Evolutionary conservation across 2,797 vertebrate species (phyloP).

Genomic region (Argya squamiceps): DNA sequence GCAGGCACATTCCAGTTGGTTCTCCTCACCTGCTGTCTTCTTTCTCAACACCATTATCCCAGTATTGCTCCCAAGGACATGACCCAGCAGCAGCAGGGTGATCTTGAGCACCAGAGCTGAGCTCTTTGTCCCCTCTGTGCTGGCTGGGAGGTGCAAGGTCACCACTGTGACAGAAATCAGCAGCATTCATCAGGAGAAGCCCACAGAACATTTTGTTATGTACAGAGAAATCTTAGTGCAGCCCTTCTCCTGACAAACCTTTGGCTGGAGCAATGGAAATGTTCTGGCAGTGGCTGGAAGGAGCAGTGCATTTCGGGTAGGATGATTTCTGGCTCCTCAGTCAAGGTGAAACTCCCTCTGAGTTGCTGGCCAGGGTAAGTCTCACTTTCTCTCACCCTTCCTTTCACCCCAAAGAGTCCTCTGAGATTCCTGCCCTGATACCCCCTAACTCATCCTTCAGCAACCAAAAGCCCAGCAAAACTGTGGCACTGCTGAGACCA

Average conservation of each 20-base stretch:
- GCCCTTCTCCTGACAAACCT: not conserved
- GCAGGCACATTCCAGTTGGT: not conserved
- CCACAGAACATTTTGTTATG: not conserved
- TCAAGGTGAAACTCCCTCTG: not conserved
- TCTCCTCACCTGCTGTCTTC: not conserved
- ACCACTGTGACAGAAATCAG: not conserved
- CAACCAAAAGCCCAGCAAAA: not conserved
- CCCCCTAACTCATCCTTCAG: not conserved
- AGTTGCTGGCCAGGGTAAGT: not conserved
- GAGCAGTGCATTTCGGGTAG: not conserved
- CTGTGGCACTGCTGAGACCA: not conserved
- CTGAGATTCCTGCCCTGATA: not conserved
- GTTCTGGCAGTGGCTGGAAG: constrained; percentile 10
- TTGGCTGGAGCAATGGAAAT: constrained; percentile 9
- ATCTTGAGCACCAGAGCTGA: not conserved
- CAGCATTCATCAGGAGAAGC: not conserved
- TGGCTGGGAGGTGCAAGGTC: not conserved
- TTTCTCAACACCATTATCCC: not conserved
- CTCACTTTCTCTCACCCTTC: not conserved
- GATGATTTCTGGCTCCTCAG: not conserved
- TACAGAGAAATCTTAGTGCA: not conserved
- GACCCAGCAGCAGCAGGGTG: not conserved
- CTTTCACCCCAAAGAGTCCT: not conserved
- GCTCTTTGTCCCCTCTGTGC: not conserved
- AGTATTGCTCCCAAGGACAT: not conserved